Evolutionary conservation across 2,888 invertebrate species (phyloP), one percentile per base, ranked within the genome.

Genomic region (Ichneumon xanthorius): DNA sequence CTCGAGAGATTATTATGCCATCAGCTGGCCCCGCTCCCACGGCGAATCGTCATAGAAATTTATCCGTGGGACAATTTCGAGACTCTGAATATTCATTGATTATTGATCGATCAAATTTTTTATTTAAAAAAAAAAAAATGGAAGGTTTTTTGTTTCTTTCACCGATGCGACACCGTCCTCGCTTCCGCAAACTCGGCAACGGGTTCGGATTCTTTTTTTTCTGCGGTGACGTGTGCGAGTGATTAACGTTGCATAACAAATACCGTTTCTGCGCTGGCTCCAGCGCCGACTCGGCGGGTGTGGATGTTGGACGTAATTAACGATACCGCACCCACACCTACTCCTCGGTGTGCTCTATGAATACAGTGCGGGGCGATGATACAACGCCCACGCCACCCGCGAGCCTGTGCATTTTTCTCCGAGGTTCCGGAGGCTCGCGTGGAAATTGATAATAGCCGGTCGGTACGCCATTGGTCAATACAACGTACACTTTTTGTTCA

Each of bases 401-500:
- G 75, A 75, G 50, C 61, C 33, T 22, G 75, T 30, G 22, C 45
- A 22, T 75, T 70, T 83, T 45, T 19, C 53, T 77, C 45, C 61
- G 40, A 48, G 45, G 22, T 9, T 63, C 53, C 33, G 48, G 33
- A 48, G 37, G 53, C 33, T 58, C 14, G 22, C 37, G 45, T 61
- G 50, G 61, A 55, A 80, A 84, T 77, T 84, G 80, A 84, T 80
- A 80, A 84, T 77, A 48, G 50, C 30, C 65, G n/a, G 19, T 58
- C 19, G 76, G 19, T 55, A 76, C 67, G 70, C 50, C 55, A 30
- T 80, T 70, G 70, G 71, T 80, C 75, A 50, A 61, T 58, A 63
- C 73, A 14, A 30, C 22, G 6, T n/a, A 33, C 45, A 50, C 19
- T 55, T 72, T 71, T 53, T 33, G 58, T 73, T 53, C 26, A 40